Evolutionary conservation across 2,797 vertebrate species (phyloP).

Genomic region (Chiloscyllium punctatum): DNA sequence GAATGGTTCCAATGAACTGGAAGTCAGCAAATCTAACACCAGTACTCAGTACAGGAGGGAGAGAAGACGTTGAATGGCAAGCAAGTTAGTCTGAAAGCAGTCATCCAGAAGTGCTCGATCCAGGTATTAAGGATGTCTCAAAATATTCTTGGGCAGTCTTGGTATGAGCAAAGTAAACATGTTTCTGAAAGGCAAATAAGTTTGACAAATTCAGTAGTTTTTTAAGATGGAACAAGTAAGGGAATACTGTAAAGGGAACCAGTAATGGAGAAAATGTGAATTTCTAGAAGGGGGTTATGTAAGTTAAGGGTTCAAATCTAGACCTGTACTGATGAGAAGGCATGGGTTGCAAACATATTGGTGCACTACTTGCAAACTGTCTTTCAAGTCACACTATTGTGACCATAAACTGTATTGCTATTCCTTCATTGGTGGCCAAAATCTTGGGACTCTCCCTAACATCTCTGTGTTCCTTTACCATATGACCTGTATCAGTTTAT

Average conservation of each 20-base stretch:
- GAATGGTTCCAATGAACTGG: neutral
- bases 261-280: neutral
- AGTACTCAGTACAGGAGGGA: neutral
- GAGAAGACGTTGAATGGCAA: neutral
- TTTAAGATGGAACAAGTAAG: too few relatives aligned
- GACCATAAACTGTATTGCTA: neutral
- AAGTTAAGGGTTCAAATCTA: neutral
- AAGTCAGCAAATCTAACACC: neutral
- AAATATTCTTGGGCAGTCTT: neutral
- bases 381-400: neutral
- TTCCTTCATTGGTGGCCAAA: neutral
- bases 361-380: neutral
- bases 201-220: too few relatives aligned
- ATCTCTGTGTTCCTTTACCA: neutral
- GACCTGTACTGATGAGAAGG: neutral
- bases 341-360: neutral
- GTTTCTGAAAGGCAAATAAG: neutral
- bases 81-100: neutral
- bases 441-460: neutral
- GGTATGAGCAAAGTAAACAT: neutral
- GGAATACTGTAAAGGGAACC: neutral
- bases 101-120: neutral
- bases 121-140: neutral
- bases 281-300: neutral
- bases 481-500: neutral